Base-by-base conservation (phyloP, 2,113 vertebrate species). In the Stigmatopora argus region DNA sequence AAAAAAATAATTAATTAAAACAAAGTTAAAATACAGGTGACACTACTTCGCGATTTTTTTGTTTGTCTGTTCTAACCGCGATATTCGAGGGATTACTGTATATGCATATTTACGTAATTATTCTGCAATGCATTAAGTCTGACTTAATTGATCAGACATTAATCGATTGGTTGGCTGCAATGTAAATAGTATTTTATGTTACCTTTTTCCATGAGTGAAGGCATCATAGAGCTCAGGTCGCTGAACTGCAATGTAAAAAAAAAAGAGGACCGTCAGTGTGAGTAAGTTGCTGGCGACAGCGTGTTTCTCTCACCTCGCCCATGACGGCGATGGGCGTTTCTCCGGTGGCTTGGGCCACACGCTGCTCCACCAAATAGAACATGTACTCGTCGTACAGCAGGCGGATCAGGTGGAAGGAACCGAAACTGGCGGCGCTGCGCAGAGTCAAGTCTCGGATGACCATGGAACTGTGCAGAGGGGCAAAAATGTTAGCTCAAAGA, bases 341-440 rank as follows among this genome's bases (percentile, higher is more conserved):
- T 34, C 97, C 97, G 0, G 95, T 96, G 1, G 95, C 97, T 84
- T 93, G 91, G 15, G 97, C 97, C 3, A 99, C 96, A 0, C 97
- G 94, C 38, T 98, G 96, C 73, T 99, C 97, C 57, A 98, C 96
- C 92, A 99, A 91, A 85, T 98, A 99, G 77, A 99, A 98, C 97
- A 99, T 98, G 91, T 98, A 99, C 72, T 99, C 97, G 0, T 99
- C 97, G 0, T 98, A 99, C 1, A 99, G 94, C 69, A 99, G 92
- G 18, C 97, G 94, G 76, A 99, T 98, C 51, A 99, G 90, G 86
- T 99, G 97, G 87, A 99, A 98, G 69, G 97, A 99, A 64, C 97
- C 96, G 0, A 98, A 98, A 74, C 96, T 98, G 79, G 96, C 96
- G 0, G 96, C 97, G 0, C 96, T 98, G 73, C 97, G 94, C 80